Conservation (phyloP, 2,888 invertebrate genomes). For the Spisula subtruncata region DNA sequence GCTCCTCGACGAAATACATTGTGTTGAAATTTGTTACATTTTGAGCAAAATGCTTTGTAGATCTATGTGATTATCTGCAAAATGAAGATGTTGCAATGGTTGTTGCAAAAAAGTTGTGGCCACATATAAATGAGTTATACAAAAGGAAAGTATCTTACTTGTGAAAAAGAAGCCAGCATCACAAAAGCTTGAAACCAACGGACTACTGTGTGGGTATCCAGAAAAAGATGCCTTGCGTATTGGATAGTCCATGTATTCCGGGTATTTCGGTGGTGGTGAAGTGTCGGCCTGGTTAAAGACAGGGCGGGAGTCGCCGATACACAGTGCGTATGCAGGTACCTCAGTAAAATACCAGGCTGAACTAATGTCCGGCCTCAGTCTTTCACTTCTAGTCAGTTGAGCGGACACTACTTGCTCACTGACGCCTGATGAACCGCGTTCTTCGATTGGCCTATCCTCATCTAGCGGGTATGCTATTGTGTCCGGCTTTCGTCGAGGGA, state of each 20-base stretch:
- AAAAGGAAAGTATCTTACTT: not conserved
- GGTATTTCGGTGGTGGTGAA: not conserved
- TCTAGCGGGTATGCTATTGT: not conserved
- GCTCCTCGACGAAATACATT: not conserved
- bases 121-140: no score
- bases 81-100: no score
- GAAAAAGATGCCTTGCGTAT: not conserved
- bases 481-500: not conserved
- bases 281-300: not conserved
- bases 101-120: no score
- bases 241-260: not conserved
- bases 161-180: constrained; percentile 5
- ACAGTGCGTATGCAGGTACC: not conserved
- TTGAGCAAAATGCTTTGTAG: not conserved
- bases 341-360: not conserved
- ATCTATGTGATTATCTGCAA: no score
- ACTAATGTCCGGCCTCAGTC: not conserved
- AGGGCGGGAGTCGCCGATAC: not conserved
- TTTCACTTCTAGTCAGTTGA: not conserved
- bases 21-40: not conserved
- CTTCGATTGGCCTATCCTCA: not conserved
- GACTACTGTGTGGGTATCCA: not conserved
- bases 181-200: not conserved
- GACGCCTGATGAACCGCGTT: not conserved
- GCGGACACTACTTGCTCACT: not conserved